phyloP scores from a whole-genome alignment of 2,113 vertebrate genomes.

The Penelope pileata region DNA sequence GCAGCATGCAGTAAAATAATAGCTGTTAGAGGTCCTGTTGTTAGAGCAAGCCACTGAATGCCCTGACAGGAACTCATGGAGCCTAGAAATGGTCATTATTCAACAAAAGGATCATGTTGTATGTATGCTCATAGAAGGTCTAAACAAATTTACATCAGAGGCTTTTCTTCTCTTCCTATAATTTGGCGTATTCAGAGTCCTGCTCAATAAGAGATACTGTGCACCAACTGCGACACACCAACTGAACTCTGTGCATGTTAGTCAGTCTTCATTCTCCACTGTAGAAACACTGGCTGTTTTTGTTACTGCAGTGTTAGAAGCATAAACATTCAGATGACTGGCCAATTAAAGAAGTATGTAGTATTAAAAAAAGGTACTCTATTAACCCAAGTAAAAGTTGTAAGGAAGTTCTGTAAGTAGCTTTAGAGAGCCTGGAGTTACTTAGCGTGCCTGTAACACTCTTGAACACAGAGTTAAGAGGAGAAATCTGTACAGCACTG shows the following conservation, averaged over 20 bases:
- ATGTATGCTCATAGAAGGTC: background rate
- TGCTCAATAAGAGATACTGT: background rate
- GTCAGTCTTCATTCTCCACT: background rate
- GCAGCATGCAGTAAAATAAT: background rate
- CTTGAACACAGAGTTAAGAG: background rate
- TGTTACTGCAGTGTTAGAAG: background rate
- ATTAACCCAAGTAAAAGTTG: background rate
- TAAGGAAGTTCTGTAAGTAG: slow-evolving; percentile 40
- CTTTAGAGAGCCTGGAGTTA: background rate
- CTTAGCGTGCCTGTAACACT: background rate
- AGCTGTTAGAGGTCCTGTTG: background rate
- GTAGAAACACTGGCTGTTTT: background rate
- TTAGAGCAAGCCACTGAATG: background rate
- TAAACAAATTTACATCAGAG: background rate
- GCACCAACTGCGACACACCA: background rate
- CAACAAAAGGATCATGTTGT: background rate
- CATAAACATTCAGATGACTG: background rate
- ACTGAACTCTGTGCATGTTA: background rate
- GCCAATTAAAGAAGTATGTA: background rate
- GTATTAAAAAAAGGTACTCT: background rate
- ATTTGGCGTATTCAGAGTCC: background rate
- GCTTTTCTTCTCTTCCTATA: background rate
- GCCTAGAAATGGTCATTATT: background rate
- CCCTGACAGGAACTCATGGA: background rate
- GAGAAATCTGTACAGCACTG: background rate